These are phyloP conservation scores for Rhimphoctona megacephalus DNA, from an alignment of 2,888 invertebrate genomes.

Conservation along the genomic window DNA sequence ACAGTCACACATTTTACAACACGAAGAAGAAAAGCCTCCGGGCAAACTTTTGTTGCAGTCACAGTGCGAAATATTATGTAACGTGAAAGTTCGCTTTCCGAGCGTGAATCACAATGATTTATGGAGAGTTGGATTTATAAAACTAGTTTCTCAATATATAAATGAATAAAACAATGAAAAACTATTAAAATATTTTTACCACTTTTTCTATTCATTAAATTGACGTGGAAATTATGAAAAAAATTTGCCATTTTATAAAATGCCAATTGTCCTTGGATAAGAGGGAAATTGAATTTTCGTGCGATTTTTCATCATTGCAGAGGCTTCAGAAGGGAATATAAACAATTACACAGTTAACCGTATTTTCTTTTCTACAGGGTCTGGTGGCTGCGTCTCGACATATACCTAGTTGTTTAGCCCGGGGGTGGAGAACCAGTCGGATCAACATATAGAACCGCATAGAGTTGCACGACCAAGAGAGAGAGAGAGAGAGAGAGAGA, in stretches of 20 bases:
- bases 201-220: background rate
- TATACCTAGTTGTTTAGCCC: conserved; percentile 23
- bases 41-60: conserved; percentile 21
- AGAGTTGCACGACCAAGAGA: conserved; percentile 16
- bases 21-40: conserved; percentile 22
- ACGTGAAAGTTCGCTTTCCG: conserved; percentile 75
- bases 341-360: conserved; percentile 19
- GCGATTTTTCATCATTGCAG: background rate
- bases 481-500: conserved; percentile 8
- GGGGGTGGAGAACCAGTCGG: conserved; percentile 44
- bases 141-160: background rate
- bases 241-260: background rate
- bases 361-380: conserved; percentile 22
- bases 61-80: conserved; percentile 72
- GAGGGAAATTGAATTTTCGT: background rate
- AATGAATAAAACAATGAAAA: background rate
- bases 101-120: conserved; percentile 26
- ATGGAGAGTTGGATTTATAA: background rate
- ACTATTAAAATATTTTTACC: background rate
- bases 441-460: conserved; percentile 14
- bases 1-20: background rate
- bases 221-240: background rate
- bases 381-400: conserved; percentile 26
- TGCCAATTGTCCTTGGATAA: background rate
- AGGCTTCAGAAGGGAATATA: background rate